These are phyloP conservation scores for Morone saxatilis DNA, from an alignment of 2,113 vertebrate species.

Conservation along the genomic window DNA sequence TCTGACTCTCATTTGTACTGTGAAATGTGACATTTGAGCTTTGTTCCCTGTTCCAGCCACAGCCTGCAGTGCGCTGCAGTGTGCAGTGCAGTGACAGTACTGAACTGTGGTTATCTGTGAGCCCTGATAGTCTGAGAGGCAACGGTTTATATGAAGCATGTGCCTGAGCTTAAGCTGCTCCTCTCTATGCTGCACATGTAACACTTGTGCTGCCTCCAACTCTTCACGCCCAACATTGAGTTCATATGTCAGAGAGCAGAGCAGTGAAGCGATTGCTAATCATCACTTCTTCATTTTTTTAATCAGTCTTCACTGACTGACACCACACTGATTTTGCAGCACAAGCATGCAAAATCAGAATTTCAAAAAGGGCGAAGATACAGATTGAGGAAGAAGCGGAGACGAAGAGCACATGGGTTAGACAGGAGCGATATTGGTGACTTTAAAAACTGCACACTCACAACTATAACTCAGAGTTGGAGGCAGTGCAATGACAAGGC, in stretches of 20 bases:
- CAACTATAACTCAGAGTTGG: constrained; percentile 59
- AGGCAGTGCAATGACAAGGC: constrained; percentile 46
- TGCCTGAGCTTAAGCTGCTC: constrained; percentile 8
- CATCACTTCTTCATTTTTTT: background rate
- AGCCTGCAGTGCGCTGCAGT: constrained; percentile 2
- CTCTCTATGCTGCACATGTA: constrained; percentile 23
- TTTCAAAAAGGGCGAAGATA: background rate
- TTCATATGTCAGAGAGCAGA: constrained; percentile 14
- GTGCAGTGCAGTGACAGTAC: background rate
- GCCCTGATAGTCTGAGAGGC: constrained; percentile 2
- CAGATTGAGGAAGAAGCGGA: background rate
- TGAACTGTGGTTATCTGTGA: constrained; percentile 5
- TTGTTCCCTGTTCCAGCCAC: background rate
- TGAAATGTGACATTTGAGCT: constrained; percentile 6
- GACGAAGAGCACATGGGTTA: background rate
- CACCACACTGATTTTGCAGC: background rate
- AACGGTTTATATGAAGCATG: constrained; percentile 18
- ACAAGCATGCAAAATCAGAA: background rate
- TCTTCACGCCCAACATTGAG: background rate
- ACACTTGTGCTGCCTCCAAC: constrained; percentile 1
- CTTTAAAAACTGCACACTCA: constrained; percentile 64
- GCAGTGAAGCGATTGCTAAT: background rate
- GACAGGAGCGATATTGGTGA: constrained; percentile 16
- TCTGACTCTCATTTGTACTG: constrained; percentile 4
- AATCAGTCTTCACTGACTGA: background rate